Evolutionary conservation across 2,888 invertebrate genomes (phyloP).

Genomic region (Idaea straminata): DNA sequence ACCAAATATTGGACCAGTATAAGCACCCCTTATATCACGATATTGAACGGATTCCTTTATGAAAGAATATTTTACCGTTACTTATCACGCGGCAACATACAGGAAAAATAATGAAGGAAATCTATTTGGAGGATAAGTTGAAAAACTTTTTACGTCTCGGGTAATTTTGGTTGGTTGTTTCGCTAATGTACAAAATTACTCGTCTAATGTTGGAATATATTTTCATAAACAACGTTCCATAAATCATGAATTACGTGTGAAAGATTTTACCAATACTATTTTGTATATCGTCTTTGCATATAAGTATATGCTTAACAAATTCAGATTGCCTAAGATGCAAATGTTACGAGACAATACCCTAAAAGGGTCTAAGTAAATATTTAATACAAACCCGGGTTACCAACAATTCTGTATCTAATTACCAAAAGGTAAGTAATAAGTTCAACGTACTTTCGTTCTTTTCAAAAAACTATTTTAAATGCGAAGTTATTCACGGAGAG

Average conservation of each 20-base stretch:
- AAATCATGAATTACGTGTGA: not conserved
- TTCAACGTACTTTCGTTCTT: too few species aligned
- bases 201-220: not conserved
- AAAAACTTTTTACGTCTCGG: not conserved
- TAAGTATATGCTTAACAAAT: not conserved
- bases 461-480: too few species aligned
- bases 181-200: not conserved
- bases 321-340: not conserved
- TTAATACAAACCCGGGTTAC: not conserved
- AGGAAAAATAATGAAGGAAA: slow-evolving; percentile 19
- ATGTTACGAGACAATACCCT: not conserved
- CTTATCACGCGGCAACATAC: slow-evolving; percentile 12
- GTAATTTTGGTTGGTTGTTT: not conserved
- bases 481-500: too few species aligned
- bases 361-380: not conserved
- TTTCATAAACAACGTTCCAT: not conserved
- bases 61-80: slow-evolving; percentile 19
- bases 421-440: too few species aligned
- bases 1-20: slow-evolving; percentile 28
- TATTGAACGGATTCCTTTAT: slow-evolving; percentile 23
- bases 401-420: too few species aligned
- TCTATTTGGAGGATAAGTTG: slow-evolving; percentile 8
- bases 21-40: slow-evolving; percentile 27
- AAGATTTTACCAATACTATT: not conserved
- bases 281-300: too few species aligned